phyloP scores from a whole-genome alignment of 2,888 invertebrate genomes.

The Xanthorhoe designata region DNA sequence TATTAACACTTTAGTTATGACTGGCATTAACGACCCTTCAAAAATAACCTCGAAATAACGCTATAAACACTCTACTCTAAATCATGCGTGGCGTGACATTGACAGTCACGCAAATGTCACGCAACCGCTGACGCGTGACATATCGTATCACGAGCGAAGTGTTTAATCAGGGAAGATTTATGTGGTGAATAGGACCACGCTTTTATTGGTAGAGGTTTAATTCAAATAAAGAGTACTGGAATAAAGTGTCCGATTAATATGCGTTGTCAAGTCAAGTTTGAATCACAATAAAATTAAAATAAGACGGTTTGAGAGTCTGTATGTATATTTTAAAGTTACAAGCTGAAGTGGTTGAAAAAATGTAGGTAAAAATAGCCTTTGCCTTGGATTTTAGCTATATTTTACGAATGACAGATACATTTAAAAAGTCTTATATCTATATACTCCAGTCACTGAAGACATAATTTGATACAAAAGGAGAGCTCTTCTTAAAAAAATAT shows the following conservation, averaged over 20 bases:
- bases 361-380: too few species aligned
- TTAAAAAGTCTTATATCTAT: too few species aligned
- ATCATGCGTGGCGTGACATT: conserved; percentile 41
- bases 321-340: too few species aligned
- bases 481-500: too few species aligned
- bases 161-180: conserved; percentile 45
- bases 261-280: too few species aligned
- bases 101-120: conserved; percentile 44
- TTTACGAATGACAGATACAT: too few species aligned
- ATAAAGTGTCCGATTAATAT: background rate
- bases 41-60: conserved; percentile 20
- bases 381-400: too few species aligned
- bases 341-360: too few species aligned
- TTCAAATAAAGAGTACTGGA: conserved; percentile 18
- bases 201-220: conserved; percentile 34
- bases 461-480: too few species aligned
- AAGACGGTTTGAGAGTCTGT: too few species aligned
- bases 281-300: too few species aligned
- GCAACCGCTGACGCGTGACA: conserved; percentile 38
- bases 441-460: too few species aligned
- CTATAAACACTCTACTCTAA: conserved; percentile 41
- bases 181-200: conserved; percentile 41
- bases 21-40: conserved; percentile 12
- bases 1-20: conserved; percentile 8
- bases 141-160: conserved; percentile 30